phyloP scores from a whole-genome alignment of 1,140 invertebrate species.

The Oedothorax gibbosus region DNA sequence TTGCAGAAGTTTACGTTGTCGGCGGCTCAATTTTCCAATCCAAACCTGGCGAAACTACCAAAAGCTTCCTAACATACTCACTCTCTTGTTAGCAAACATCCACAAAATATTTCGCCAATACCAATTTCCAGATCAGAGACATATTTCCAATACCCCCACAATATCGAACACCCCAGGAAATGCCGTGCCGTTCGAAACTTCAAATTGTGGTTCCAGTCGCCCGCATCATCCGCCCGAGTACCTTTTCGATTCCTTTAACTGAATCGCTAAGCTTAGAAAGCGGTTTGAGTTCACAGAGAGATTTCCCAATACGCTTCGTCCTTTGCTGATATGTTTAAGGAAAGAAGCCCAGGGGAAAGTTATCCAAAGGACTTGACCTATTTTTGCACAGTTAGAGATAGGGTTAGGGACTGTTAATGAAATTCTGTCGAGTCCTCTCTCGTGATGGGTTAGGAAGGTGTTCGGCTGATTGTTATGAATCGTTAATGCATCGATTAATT shows the following conservation, averaged over 20 bases:
- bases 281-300: neutral
- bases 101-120: too few relatives aligned
- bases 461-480: conserved; percentile 14
- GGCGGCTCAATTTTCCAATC: too few relatives aligned
- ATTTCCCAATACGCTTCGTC: neutral
- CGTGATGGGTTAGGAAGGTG: too few relatives aligned
- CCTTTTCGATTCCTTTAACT: conserved; percentile 33
- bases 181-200: conserved; percentile 2
- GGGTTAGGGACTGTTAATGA: conserved; percentile 8
- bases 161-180: conserved; percentile 25
- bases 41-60: too few relatives aligned
- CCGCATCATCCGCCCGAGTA: neutral
- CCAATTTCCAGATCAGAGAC: too few relatives aligned
- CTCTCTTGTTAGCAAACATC: too few relatives aligned
- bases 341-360: neutral
- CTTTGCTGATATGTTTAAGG: neutral
- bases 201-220: conserved; percentile 10
- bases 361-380: too few relatives aligned
- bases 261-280: neutral
- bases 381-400: neutral
- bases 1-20: too few relatives aligned
- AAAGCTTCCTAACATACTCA: too few relatives aligned
- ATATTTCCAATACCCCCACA: neutral
- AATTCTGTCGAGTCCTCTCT: conserved; percentile 8
- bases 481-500: conserved; percentile 35